Evolutionary conservation across 2,797 vertebrate genomes (phyloP).

Genomic region (Rhabdophis nuchalis): DNA sequence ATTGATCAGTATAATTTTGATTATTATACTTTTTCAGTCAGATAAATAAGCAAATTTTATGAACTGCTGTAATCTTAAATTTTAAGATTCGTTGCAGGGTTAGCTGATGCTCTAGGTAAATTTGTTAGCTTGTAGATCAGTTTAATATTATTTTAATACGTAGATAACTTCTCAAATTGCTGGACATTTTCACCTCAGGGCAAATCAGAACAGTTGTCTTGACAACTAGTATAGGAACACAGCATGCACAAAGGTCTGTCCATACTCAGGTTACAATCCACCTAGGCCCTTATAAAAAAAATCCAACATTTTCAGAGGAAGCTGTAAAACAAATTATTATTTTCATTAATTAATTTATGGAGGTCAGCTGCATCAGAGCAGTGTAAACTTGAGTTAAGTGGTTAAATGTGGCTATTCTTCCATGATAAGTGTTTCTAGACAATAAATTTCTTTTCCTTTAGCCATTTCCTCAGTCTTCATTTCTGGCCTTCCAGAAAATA

Average conservation of each 20-base stretch:
- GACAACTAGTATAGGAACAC: slow-evolving; percentile 41
- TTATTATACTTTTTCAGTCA: neutral
- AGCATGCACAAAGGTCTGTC: neutral
- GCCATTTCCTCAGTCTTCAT: neutral
- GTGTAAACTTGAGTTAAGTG: neutral
- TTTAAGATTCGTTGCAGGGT: neutral
- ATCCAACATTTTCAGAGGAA: neutral
- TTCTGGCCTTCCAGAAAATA: neutral
- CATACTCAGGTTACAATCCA: slow-evolving; percentile 17
- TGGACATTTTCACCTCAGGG: slow-evolving; percentile 27
- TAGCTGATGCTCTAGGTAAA: neutral
- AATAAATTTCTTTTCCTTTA: neutral
- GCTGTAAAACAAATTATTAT: slow-evolving; percentile 11
- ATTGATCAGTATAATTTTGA: neutral
- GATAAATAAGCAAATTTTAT: neutral
- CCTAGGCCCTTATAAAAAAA: slow-evolving; percentile 22
- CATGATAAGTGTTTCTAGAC: neutral
- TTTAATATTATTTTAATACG: neutral
- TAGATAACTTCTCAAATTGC: slow-evolving; percentile 33
- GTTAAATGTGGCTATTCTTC: neutral
- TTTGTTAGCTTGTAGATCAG: neutral
- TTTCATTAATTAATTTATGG: slow-evolving; percentile 16
- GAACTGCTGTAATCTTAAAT: neutral
- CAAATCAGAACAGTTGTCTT: slow-evolving; percentile 47
- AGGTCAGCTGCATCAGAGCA: neutral